Conservation (phyloP, 30 jellyfish, hydroid and myxozoan genomes). For the Aurelia aurita complex sp. Pacific region DNA sequence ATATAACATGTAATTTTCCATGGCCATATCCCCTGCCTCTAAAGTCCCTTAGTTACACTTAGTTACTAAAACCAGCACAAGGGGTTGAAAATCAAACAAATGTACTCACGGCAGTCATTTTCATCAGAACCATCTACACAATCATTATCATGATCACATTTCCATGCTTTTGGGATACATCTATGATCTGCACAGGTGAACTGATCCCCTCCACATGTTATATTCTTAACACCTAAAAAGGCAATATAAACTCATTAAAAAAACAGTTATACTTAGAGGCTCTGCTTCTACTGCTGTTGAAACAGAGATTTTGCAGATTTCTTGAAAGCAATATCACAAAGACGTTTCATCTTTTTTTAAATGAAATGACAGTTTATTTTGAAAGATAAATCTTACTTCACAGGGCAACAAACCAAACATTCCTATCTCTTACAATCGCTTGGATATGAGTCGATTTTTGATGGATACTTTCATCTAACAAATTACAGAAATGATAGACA, state of each 20-base stretch:
- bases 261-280: background rate
- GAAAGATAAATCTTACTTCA: background rate
- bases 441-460: no score
- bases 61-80: no score
- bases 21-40: no score
- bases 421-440: no score
- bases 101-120: conserved; percentile 64
- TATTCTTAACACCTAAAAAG: conserved; percentile 39
- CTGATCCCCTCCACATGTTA: conserved; percentile 46
- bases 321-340: background rate
- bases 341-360: no score
- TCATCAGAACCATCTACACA: conserved; percentile 82
- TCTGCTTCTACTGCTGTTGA: background rate
- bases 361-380: background rate
- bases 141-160: conserved; percentile 69
- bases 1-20: no score
- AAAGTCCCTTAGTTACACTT: no score
- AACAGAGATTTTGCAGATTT: background rate
- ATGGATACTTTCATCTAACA: no score
- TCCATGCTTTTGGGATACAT: conserved; percentile 71
- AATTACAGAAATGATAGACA: no score
- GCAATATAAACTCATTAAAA: background rate
- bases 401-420: background rate
- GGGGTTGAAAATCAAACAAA: background rate
- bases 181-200: conserved; percentile 47